A percentile compares a stretch with the other conserved stretches of the same genome.
Evolutionary conservation across 2,797 vertebrate genomes (phyloP).

Genomic region (Peromyscus nudipes): DNA sequence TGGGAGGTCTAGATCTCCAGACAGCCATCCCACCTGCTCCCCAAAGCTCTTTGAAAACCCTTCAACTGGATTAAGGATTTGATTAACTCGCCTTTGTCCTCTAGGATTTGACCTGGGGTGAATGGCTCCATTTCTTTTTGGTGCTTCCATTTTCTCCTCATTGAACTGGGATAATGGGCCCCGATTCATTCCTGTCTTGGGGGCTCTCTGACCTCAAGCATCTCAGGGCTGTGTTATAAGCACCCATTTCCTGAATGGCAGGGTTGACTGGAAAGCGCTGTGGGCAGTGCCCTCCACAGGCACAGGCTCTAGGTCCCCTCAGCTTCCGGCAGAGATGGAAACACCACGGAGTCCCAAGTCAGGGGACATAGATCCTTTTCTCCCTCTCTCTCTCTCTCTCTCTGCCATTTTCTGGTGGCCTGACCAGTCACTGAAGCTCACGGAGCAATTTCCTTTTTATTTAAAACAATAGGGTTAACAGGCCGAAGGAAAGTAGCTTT

Average conservation of each 20-base stretch:
- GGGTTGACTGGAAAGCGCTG: neutral
- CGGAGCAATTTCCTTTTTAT: conserved; percentile 1
- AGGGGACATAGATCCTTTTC: neutral
- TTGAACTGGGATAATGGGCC: conserved; percentile 66
- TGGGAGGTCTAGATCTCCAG: conserved; percentile 62
- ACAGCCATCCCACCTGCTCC: conserved; percentile 63
- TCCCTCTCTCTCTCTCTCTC: too few species aligned
- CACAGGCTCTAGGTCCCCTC: neutral
- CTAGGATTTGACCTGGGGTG: conserved; percentile 69
- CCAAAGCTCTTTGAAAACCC: conserved; percentile 75
- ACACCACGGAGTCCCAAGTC: neutral
- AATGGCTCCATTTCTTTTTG: conserved; percentile 61
- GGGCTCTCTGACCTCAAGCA: conserved; percentile 4
- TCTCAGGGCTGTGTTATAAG: neutral
- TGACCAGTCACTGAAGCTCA: neutral
- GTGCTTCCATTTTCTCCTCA: conserved; percentile 63
- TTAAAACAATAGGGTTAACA: neutral
- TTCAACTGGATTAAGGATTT: conserved; percentile 78
- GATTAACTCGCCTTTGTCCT: conserved; percentile 79
- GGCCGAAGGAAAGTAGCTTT: conserved; percentile 11
- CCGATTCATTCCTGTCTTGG: conserved; percentile 30
- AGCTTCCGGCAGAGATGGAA: neutral
- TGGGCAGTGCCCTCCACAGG: neutral
- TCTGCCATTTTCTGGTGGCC: neutral
- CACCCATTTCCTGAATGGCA: neutral